Evolutionary conservation across 2,113 vertebrate genomes (phyloP), one percentile per base, ranked within the genome.

Genomic region (Gavialis gangeticus): DNA sequence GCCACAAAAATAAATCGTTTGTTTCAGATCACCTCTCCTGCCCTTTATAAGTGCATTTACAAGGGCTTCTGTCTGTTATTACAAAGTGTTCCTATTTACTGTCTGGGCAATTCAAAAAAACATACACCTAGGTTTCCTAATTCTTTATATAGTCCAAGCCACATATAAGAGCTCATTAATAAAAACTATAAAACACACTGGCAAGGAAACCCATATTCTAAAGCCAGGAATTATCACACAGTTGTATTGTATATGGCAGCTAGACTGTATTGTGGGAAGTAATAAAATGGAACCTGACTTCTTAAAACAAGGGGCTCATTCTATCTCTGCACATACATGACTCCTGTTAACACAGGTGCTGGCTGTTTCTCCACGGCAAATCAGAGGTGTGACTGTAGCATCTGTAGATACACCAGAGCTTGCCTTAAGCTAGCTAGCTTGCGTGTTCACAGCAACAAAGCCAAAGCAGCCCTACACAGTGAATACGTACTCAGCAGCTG

Each of bases 61-160:
- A 96, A 95, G 87, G 92, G 89, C 89, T 96, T 87, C 91, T 66
- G 94, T 94, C 59, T 88, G 81, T 91, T 92, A 91, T 75, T 96
- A 96, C 92, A 96, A 94, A 88, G 19, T 10, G 69, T 60, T 86
- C 0, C 0, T 64, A 85, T 60, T n/a, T 91, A 37, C 89, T 79
- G 75, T 21, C 78, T 55, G 27, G 56, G 55, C 11, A 64, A 88
- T 30, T 91, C 18, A 79, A 90, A 83, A 94, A 76, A n/a, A 18
- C 24, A 73, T 60, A 60, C 3, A 9, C 34, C 69, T 66, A 7
- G 24, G 30, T 5, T 75, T 30, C 69, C 69, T 57, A 63, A 12
- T 9, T 16, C 59, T 91, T 28, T 62, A 28, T 66, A 75, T 22
- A 69, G 85, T 67, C 69, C 69, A 46, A 88, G 84, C 24, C 63